Evolutionary conservation across 37 sponge, comb jelly and placozoan genomes (phyloP), one percentile per base, ranked within the genome.

Genomic region (Agelas oroides): DNA sequence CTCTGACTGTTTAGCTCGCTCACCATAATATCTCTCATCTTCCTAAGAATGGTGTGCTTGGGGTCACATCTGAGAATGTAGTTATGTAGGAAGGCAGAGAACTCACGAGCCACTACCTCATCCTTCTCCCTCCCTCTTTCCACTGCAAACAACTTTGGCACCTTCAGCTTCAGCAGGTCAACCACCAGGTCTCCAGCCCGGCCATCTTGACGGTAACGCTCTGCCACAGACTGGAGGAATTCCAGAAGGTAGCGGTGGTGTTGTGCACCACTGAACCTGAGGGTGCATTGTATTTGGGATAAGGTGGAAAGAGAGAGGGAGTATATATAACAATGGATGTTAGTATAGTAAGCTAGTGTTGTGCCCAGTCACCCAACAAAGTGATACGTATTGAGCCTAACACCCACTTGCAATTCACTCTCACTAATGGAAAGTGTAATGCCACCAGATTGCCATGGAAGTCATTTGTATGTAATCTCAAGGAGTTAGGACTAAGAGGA

Each of bases 161-260:
- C 90, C 17, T 73, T 41, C 27, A 89, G 65, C 28, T 84, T 35
- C 27, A 89, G 65, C 41, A 89, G 85, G 63, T 89, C 90, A 14
- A 72, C 58, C 5, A 89, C 65, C 30, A 89, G 84, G 19, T 70
- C 56, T 30, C 33, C 46, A 21, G 84, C 54, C 36, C 90, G 37
- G 1, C 53, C 21, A 11, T 62, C 38, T 30, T 78, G 66, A 27
- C 39, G 55, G 74, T 89, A 89, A 5, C 72, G 27, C n/a, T 71
- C 57, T 21, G 73, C 73, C 2, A 83, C 65, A 21, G 56, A 53
- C 41, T 40, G 17, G 14, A 89, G 65, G 71, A 89, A 89, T 27
- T 71, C 79, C 32, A 77, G 56, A 32, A 89, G 40, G 33, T 33
- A 73, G 73, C 34, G 55, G 65, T 89, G 90, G 27, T 55, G 31